Evolutionary conservation across 2,888 invertebrate genomes (phyloP).

Genomic region (Oligia latruncula): DNA sequence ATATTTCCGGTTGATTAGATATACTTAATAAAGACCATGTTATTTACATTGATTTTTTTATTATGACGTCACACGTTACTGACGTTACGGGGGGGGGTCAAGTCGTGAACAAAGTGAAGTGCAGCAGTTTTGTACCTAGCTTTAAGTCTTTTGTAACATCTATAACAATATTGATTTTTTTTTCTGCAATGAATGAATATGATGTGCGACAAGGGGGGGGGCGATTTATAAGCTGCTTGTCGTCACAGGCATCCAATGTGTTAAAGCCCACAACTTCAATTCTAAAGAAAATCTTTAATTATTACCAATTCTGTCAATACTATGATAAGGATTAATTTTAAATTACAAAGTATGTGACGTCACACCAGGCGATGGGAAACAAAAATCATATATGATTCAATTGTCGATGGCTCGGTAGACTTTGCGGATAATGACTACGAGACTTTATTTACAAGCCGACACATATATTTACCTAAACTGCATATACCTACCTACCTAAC

Average conservation of each 20-base stretch:
- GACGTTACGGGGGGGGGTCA: background rate
- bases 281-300: background rate
- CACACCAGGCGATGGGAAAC: background rate
- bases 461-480: background rate
- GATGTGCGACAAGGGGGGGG: background rate
- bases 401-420: background rate
- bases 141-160: background rate
- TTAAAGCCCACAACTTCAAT: background rate
- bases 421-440: conserved; percentile 2
- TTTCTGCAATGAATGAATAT: background rate
- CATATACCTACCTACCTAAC: background rate
- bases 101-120: background rate
- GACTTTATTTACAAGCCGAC: conserved; percentile 4
- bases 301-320: background rate
- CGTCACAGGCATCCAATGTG: background rate
- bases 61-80: background rate
- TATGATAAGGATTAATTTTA: background rate
- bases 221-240: background rate
- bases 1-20: conserved; percentile 39
- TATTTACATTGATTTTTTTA: conserved; percentile 5
- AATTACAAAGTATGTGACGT: background rate
- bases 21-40: background rate
- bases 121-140: background rate
- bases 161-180: background rate
- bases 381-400: background rate